Percentiles rank a stretch among this genome's conserved stretches.
phyloP scores from a whole-genome alignment of 2,113 vertebrate genomes.

The Thunnus maccoyii region DNA sequence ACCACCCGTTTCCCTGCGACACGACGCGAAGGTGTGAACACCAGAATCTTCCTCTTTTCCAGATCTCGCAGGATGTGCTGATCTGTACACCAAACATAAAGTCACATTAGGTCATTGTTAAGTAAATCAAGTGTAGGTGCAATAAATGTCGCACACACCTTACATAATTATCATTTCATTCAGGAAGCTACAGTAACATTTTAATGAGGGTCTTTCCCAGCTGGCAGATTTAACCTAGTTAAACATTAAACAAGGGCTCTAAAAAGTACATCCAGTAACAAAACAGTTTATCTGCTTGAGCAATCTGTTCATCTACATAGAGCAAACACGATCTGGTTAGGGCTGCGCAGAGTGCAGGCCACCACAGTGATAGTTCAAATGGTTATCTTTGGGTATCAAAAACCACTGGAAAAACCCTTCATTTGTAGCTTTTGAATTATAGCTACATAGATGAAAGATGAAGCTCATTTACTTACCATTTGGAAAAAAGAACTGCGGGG shows the following conservation, averaged over 20 bases:
- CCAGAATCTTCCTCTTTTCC: conserved; percentile 93
- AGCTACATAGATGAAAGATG: conserved; percentile 3
- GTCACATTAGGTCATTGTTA: neutral
- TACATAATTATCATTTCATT: neutral
- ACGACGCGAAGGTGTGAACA: conserved; percentile 93
- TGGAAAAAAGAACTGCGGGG: neutral
- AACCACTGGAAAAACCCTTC: conserved; percentile 5
- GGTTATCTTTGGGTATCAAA: conserved; percentile 15
- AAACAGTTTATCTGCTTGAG: neutral
- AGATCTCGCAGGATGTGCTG: conserved; percentile 94
- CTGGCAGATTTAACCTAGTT: conserved; percentile 19
- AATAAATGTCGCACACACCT: neutral
- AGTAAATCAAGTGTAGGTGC: neutral
- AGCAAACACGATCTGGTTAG: neutral
- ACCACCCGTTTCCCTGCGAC: conserved; percentile 93
- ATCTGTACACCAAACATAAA: conserved; percentile 80
- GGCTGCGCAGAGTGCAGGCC: neutral
- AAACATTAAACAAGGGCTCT: conserved; percentile 1
- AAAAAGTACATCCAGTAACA: neutral
- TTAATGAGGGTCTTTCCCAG: conserved; percentile 17
- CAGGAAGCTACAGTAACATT: neutral
- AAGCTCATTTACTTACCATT: neutral
- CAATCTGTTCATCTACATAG: conserved; percentile 16
- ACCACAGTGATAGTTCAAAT: neutral
- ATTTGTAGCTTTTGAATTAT: neutral